These are phyloP conservation scores for Pangasianodon gigas DNA, from an alignment of 2,113 vertebrate genomes.

Conservation along the genomic window DNA sequence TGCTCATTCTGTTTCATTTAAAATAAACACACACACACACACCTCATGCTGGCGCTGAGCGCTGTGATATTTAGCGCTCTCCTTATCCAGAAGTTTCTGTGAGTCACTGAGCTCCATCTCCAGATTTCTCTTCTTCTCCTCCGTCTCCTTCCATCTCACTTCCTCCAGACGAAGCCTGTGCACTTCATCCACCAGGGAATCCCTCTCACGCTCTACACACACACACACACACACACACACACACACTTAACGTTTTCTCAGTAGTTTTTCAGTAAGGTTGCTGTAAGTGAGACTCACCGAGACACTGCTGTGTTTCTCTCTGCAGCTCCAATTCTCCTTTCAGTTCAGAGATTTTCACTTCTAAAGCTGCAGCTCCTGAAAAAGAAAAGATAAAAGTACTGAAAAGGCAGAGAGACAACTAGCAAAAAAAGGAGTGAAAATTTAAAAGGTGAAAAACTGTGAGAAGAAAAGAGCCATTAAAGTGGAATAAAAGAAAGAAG, in stretches of 20 bases:
- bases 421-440: not conserved
- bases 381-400: not conserved
- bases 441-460: too few species aligned
- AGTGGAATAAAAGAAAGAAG: too few species aligned
- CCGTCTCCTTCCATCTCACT: constrained; percentile 65
- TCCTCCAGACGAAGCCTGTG: constrained; percentile 60
- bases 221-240: constrained; percentile 30
- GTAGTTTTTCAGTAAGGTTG: too few species aligned
- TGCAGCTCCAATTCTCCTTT: constrained; percentile 71
- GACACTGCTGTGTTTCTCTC: constrained; percentile 66
- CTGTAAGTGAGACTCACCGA: constrained; percentile 50
- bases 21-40: constrained; percentile 35
- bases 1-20: not conserved
- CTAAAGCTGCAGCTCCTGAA: constrained; percentile 68
- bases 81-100: constrained; percentile 79
- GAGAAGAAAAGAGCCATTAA: not conserved
- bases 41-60: constrained; percentile 85
- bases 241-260: not conserved
- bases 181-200: constrained; percentile 71
- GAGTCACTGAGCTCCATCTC: constrained; percentile 71
- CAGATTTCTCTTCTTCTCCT: constrained; percentile 73
- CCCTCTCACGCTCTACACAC: constrained; percentile 65
- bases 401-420: not conserved
- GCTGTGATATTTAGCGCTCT: constrained; percentile 81
- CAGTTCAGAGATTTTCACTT: constrained; percentile 69